phyloP scores from a whole-genome alignment of 2,888 invertebrate species.

The Thymelicus sylvestris region DNA sequence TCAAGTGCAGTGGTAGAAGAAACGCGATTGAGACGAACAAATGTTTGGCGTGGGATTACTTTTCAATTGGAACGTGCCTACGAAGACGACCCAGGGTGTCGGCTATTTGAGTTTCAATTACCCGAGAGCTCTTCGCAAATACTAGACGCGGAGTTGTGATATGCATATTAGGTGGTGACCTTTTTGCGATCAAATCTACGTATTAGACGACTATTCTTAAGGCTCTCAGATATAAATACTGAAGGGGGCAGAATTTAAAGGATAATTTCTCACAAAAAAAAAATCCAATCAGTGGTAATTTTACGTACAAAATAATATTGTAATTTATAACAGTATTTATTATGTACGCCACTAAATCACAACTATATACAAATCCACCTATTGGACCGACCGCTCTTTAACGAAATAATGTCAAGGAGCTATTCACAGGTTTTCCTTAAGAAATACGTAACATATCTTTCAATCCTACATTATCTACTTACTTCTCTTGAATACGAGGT shows the following conservation, averaged over 20 bases:
- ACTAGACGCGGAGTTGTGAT: conserved; percentile 68
- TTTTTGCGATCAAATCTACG: conserved; percentile 18
- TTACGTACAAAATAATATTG: too few relatives aligned
- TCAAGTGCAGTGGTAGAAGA: conserved; percentile 48
- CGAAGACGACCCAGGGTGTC: conserved; percentile 71
- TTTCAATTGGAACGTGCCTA: conserved; percentile 82
- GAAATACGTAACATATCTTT: conserved; percentile 9
- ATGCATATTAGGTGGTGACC: conserved; percentile 66
- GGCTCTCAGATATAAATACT: too few relatives aligned
- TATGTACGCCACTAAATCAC: too few relatives aligned
- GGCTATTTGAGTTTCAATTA: conserved; percentile 82
- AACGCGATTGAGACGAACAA: conserved; percentile 77
- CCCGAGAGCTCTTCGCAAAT: conserved; percentile 72
- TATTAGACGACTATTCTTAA: not conserved
- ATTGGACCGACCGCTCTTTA: conserved; percentile 6
- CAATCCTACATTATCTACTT: conserved; percentile 20
- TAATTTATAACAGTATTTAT: too few relatives aligned
- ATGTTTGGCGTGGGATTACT: conserved; percentile 81
- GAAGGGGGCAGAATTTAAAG: too few relatives aligned
- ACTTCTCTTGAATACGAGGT: conserved; percentile 33
- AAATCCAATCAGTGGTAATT: too few relatives aligned
- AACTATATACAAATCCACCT: not conserved
- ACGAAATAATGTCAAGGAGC: conserved; percentile 24
- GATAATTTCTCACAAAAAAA: too few relatives aligned
- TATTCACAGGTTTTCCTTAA: conserved; percentile 27